phyloP scores from a whole-genome alignment of 2,113 vertebrate species.

The Passerina amoena region DNA sequence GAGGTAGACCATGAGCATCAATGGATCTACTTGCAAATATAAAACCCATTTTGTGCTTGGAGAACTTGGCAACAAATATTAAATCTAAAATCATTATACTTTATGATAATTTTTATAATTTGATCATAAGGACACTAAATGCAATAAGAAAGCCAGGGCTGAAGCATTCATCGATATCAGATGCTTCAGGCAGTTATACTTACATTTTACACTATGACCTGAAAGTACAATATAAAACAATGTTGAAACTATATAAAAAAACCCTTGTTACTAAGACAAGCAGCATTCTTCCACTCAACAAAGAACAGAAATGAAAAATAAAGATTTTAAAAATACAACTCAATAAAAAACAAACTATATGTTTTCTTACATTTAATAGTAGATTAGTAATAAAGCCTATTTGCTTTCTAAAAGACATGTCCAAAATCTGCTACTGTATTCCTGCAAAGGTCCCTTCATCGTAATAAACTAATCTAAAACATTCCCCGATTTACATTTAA shows the following conservation, averaged over 20 bases:
- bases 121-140: not conserved
- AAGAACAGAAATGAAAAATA: not conserved
- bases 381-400: not conserved
- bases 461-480: constrained; percentile 25
- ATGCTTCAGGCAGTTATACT: not conserved
- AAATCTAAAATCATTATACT: not conserved
- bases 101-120: constrained; percentile 12
- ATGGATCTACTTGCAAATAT: not conserved
- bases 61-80: not conserved
- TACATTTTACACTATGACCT: not conserved
- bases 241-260: not conserved
- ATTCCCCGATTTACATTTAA: not conserved
- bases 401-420: constrained; percentile 1
- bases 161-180: not conserved
- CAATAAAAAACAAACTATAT: not conserved
- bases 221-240: not conserved
- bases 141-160: not conserved
- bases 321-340: not conserved
- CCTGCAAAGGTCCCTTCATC: constrained; percentile 11
- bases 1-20: not conserved
- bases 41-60: not conserved
- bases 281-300: not conserved
- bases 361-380: not conserved
- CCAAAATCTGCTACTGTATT: constrained; percentile 4
- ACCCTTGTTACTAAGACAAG: not conserved